These are phyloP conservation scores for Harpalus rubripes DNA, from an alignment of 2,888 invertebrate species.

Conservation along the genomic window DNA sequence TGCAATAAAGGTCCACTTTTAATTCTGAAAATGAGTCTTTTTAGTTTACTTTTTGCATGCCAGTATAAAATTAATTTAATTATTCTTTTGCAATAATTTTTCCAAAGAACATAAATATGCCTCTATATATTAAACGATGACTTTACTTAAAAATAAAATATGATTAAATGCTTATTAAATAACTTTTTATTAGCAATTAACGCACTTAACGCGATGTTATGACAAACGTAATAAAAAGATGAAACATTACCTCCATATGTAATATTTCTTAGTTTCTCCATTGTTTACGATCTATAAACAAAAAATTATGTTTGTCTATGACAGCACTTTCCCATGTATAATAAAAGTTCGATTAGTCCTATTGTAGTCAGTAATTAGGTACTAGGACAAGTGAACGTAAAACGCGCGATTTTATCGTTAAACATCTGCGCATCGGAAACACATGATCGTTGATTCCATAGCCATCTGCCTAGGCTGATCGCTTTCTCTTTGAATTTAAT, in stretches of 20 bases:
- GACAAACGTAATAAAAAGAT: constrained; percentile 40
- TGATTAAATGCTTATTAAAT: constrained; percentile 48
- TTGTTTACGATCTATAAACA: constrained; percentile 43
- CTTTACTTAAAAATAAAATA: constrained; percentile 7
- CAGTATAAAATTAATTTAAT: constrained; percentile 28
- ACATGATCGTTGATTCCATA: constrained; percentile 39
- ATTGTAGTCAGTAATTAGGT: constrained; percentile 54
- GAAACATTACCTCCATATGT: constrained; percentile 16
- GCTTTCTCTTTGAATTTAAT: constrained; percentile 61
- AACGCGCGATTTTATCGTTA: constrained; percentile 51
- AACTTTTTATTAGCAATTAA: constrained; percentile 49
- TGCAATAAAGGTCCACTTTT: too few species aligned
- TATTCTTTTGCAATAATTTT: constrained; percentile 21
- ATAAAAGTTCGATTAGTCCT: background rate
- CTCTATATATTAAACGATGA: constrained; percentile 38
- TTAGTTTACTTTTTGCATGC: too few species aligned
- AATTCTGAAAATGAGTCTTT: background rate
- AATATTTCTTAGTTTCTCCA: constrained; percentile 44
- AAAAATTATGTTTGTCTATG: constrained; percentile 23
- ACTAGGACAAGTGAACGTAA: constrained; percentile 43
- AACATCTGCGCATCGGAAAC: constrained; percentile 55
- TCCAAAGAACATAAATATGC: constrained; percentile 17
- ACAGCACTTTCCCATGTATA: constrained; percentile 38
- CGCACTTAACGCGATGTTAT: constrained; percentile 37
- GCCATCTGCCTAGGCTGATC: constrained; percentile 52